Evolutionary conservation across 2,113 vertebrate species (phyloP).

Genomic region (Petrocephalus microphthalmus): DNA sequence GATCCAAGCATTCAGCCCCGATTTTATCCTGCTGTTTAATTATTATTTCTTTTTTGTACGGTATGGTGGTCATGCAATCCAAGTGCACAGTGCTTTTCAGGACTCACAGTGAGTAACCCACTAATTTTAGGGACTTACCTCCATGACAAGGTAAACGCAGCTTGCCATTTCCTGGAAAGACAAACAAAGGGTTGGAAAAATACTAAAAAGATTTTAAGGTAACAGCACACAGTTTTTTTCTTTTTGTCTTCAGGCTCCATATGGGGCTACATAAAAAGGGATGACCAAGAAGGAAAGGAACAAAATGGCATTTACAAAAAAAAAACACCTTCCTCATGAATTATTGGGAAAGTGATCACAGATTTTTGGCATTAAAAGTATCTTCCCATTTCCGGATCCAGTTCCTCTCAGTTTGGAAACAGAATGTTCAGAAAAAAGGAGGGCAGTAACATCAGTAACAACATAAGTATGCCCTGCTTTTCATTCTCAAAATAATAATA

Average conservation of each 20-base stretch:
- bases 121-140: slow-evolving; percentile 68
- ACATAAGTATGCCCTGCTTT: neutral
- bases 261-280: neutral
- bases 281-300: slow-evolving; percentile 3
- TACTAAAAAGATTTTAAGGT: neutral
- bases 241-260: neutral
- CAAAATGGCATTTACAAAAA: neutral
- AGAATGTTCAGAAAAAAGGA: neutral
- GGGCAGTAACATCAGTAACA: neutral
- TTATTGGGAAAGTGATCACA: neutral
- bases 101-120: neutral
- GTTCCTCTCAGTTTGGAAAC: neutral
- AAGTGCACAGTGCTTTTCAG: neutral
- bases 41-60: neutral
- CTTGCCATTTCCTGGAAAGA: slow-evolving; percentile 79
- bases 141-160: slow-evolving; percentile 96
- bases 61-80: neutral
- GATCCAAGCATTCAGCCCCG: neutral
- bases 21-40: neutral
- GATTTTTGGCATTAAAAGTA: neutral
- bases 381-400: neutral
- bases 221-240: neutral
- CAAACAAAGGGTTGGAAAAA: slow-evolving; percentile 28
- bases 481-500: neutral
- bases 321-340: neutral